phyloP scores from a whole-genome alignment of 1,140 invertebrate genomes.

The Paraescarpia echinospica region DNA sequence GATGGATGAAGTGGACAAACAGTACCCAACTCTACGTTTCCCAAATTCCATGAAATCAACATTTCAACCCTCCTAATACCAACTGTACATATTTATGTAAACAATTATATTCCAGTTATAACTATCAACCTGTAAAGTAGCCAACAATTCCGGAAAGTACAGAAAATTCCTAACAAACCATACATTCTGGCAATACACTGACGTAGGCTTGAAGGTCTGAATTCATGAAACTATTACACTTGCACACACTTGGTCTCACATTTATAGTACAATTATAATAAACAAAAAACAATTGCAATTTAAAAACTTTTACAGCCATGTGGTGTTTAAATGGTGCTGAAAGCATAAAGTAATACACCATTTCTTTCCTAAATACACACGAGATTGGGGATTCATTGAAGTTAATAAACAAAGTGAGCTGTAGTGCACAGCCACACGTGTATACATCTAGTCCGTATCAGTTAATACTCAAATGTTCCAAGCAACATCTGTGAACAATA shows the following conservation, averaged over 20 bases:
- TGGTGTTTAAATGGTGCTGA: background rate
- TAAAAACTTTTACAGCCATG: background rate
- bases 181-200: background rate
- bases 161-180: background rate
- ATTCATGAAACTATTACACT: background rate
- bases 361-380: background rate
- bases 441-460: background rate
- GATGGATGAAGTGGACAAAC: background rate
- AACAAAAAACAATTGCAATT: background rate
- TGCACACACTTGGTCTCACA: background rate
- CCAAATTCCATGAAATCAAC: background rate
- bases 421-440: background rate
- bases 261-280: background rate
- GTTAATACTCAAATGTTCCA: background rate
- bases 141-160: background rate
- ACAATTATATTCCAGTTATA: background rate
- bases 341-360: background rate
- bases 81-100: background rate
- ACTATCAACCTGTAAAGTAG: background rate
- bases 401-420: background rate
- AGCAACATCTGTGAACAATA: background rate
- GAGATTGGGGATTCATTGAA: background rate
- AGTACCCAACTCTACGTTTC: background rate
- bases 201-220: no score
- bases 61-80: background rate